Evolutionary conservation across 2,113 vertebrate genomes (phyloP).

Genomic region (Larimichthys crocea): DNA sequence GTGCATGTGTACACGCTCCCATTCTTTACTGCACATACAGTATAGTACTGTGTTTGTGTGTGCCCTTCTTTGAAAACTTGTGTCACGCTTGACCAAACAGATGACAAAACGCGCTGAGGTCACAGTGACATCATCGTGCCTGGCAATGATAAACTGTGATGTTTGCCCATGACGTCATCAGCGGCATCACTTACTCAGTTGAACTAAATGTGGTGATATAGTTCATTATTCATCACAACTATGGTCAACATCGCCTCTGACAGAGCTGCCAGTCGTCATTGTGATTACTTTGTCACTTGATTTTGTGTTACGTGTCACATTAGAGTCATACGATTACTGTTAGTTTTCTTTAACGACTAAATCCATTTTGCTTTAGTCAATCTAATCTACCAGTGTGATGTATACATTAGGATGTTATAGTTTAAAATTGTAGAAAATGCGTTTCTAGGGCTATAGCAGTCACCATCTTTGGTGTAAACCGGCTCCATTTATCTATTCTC

Average conservation of each 20-base stretch:
- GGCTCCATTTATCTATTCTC: not conserved
- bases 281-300: too few species aligned
- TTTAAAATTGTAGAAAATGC: not conserved
- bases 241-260: not conserved
- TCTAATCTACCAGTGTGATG: not conserved
- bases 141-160: slow-evolving; percentile 5
- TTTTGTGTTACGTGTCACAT: not conserved
- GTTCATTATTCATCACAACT: not conserved
- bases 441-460: not conserved
- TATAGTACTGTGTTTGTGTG: not conserved
- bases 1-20: slow-evolving; percentile 7
- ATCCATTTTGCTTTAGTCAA: not conserved
- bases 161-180: slow-evolving; percentile 15
- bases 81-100: slow-evolving; percentile 22
- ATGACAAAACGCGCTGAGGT: slow-evolving; percentile 25
- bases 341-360: not conserved
- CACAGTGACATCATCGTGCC: slow-evolving; percentile 41
- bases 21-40: not conserved
- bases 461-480: not conserved
- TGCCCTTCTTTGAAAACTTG: not conserved
- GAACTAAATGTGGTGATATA: too few species aligned
- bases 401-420: not conserved
- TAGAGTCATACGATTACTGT: not conserved
- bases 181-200: not conserved
- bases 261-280: not conserved